These are phyloP conservation scores for Steinernema feltiae DNA, from an alignment of 1,140 invertebrate species.

Conservation along the genomic window DNA sequence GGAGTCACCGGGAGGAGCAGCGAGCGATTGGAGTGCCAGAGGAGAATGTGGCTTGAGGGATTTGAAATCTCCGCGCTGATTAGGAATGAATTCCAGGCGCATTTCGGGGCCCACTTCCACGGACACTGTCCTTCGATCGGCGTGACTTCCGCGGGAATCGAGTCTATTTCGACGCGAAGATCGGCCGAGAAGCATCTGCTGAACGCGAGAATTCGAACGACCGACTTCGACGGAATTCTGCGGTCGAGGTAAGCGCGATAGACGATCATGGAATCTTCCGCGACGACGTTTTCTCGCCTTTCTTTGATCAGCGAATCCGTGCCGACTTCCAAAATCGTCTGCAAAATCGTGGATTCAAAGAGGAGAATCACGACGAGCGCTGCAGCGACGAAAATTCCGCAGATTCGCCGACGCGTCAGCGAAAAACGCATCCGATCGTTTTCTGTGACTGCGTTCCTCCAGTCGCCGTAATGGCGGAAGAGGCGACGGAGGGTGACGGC, in stretches of 20 bases:
- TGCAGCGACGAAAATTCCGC: too few species aligned
- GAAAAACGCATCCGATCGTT: too few species aligned
- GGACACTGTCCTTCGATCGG: slow-evolving; percentile 20
- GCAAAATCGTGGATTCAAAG: too few species aligned
- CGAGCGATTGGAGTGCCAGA: background rate
- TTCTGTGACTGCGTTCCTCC: too few species aligned
- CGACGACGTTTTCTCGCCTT: too few species aligned
- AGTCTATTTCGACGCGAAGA: background rate
- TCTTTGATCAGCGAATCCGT: too few species aligned
- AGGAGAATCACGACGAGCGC: too few species aligned
- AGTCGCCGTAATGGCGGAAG: too few species aligned
- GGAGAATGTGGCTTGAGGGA: too few species aligned
- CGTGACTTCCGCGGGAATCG: background rate
- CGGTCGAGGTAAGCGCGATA: slow-evolving; percentile 22
- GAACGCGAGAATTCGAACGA: slow-evolving; percentile 17
- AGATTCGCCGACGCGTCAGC: too few species aligned
- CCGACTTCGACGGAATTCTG: background rate
- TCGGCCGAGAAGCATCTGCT: slow-evolving; percentile 15
- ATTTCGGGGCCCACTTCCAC: slow-evolving; percentile 23
- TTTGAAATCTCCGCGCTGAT: background rate
- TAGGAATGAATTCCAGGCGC: slow-evolving; percentile 17
- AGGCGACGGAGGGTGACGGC: background rate
- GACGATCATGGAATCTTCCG: slow-evolving; percentile 16
- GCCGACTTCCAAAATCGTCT: too few species aligned
- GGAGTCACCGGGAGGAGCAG: too few species aligned